These are phyloP conservation scores for Botia kubotai DNA, from an alignment of 2,797 vertebrate species.

Conservation along the genomic window DNA sequence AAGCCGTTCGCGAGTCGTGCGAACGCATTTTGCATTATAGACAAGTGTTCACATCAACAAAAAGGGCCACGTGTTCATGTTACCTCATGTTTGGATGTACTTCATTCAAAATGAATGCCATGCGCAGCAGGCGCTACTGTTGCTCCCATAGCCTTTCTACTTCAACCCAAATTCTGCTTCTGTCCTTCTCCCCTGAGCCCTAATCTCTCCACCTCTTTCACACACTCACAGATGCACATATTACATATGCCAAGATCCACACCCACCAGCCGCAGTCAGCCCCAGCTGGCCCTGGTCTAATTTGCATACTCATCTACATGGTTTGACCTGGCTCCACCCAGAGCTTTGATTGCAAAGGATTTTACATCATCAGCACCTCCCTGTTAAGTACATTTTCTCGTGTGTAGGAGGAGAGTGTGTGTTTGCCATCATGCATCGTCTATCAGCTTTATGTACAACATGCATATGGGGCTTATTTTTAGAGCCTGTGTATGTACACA, in stretches of 20 bases:
- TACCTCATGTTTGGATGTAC: conserved; percentile 75
- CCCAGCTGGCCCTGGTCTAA: conserved; percentile 64
- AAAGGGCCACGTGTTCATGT: conserved; percentile 73
- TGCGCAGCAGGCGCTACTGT: conserved; percentile 47
- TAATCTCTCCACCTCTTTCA: conserved; percentile 32
- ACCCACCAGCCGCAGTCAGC: conserved; percentile 51
- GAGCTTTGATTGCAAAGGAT: conserved; percentile 68
- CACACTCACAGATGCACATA: conserved; percentile 44
- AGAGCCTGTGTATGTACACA: conserved; percentile 51
- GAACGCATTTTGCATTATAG: conserved; percentile 69
- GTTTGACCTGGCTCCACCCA: conserved; percentile 59
- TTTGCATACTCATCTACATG: conserved; percentile 62
- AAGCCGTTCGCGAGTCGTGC: conserved; percentile 12
- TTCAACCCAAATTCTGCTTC: conserved; percentile 25
- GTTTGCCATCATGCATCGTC: conserved; percentile 36
- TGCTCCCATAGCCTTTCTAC: conserved; percentile 26
- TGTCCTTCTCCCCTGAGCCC: conserved; percentile 20
- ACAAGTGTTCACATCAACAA: conserved; percentile 64
- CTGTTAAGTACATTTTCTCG: conserved; percentile 58
- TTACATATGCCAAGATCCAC: conserved; percentile 37
- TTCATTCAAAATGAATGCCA: conserved; percentile 77
- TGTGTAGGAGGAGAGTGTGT: conserved; percentile 42
- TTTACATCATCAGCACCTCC: conserved; percentile 62
- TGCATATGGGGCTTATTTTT: conserved; percentile 65
- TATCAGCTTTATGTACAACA: conserved; percentile 44